phyloP scores from a whole-genome alignment of 2,888 invertebrate genomes.

The Dascillus cervinus region DNA sequence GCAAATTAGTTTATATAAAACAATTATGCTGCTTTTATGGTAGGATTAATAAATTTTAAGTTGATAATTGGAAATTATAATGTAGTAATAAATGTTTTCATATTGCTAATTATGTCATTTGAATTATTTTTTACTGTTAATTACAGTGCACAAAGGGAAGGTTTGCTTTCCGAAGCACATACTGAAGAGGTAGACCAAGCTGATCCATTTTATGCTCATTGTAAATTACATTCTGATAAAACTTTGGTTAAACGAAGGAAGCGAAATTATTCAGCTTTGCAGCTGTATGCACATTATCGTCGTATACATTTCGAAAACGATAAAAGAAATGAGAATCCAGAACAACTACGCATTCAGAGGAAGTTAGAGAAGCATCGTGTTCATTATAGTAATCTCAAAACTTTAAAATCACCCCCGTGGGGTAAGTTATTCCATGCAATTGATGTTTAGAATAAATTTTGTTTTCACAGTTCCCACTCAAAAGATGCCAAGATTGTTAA shows the following conservation, averaged over 20 bases:
- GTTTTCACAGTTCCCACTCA: constrained; percentile 73
- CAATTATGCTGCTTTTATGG: too few species aligned
- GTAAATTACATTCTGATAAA: constrained; percentile 91
- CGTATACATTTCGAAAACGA: constrained; percentile 52
- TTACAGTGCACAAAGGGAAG: constrained; percentile 85
- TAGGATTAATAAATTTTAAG: too few species aligned
- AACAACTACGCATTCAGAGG: constrained; percentile 67
- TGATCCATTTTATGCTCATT: constrained; percentile 96
- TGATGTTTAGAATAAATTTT: constrained; percentile 5
- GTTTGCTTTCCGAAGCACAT: constrained; percentile 86
- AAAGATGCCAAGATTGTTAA: constrained; percentile 85
- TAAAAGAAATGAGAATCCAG: constrained; percentile 56
- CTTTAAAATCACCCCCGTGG: constrained; percentile 74
- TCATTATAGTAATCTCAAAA: constrained; percentile 71
- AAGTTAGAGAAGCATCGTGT: constrained; percentile 78
- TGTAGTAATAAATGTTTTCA: constrained; percentile 7
- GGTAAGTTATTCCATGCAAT: constrained; percentile 45
- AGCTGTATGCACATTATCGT: constrained; percentile 68
- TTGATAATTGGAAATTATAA: too few species aligned
- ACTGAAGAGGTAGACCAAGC: constrained; percentile 86
- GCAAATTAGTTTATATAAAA: too few species aligned
- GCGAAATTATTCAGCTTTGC: constrained; percentile 80
- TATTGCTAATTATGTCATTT: constrained; percentile 1
- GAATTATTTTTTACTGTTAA: too few species aligned
- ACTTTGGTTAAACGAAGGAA: constrained; percentile 70